Evolutionary conservation across 1,140 invertebrate species (phyloP), one percentile per base, ranked within the genome.

Genomic region (Prorops nasuta): DNA sequence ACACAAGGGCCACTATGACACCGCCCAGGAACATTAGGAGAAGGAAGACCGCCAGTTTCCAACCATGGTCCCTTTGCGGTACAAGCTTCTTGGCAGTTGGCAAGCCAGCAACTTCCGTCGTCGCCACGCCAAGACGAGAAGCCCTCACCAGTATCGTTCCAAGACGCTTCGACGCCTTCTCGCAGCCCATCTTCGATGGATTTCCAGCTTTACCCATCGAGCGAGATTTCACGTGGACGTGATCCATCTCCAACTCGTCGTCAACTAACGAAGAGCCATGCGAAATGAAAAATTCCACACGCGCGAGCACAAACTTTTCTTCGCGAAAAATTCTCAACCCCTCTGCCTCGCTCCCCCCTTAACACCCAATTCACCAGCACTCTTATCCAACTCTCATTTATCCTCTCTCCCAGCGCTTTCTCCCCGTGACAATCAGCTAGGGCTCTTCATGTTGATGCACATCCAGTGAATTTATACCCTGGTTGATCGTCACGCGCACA

Each of bases 41-140:
- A 4, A 77, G 60, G 39, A 75, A 69, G 6, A 76, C 70, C 22
- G 71, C 71, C 43, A 77, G 58, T 47, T 67, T 74, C 74, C 74
- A 77, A 20, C 72, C 74, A 49, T 75, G 70, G 60, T 77, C 72
- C 49, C 68, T 68, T 18, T 67, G 63, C 3, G 73, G 68, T 15
- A 74, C 64, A 43, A 77, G 66, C 18, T 64, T 71, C 55, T 70
- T 73, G 34, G 71, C 67, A 9, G 67, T 63, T 1, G 71, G 60
- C 28, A 77, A 47, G 36, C 55, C 60, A 14, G 70, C 72, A 19
- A 77, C 62, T 12, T 77, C 74, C 20, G 49, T 40, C 18, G 66
- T 63, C 2, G 64, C 51, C 34, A 77, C 63, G 17, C 71, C 73
- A 1, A 75, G 38, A 12, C 72, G 62, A 34, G 71, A 71, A 18